A percentile compares a stretch with the other conserved stretches of the same genome.
Evolutionary conservation across 30 jellyfish, hydroid and myxozoan species (phyloP).

Genomic region (Cassiopea xamachana): DNA sequence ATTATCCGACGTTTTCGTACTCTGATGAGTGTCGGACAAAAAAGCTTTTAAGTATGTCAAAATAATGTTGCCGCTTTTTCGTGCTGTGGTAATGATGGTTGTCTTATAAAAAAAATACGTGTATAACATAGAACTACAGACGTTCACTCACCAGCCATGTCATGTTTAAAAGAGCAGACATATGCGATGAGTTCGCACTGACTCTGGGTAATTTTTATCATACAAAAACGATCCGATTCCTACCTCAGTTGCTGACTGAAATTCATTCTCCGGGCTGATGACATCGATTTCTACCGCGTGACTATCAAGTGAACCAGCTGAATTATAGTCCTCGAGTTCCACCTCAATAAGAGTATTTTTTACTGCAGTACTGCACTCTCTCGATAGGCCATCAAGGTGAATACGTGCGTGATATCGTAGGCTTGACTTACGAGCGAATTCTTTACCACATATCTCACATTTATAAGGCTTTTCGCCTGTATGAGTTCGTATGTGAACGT

Average conservation of each 20-base stretch:
- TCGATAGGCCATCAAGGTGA: slow-evolving; percentile 60
- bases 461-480: slow-evolving; percentile 94
- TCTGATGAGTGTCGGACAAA: too few relatives aligned
- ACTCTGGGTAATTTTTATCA: too few relatives aligned
- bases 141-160: too few relatives aligned
- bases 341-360: slow-evolving; percentile 29
- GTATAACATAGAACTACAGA: too few relatives aligned
- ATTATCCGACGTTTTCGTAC: too few relatives aligned
- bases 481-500: slow-evolving; percentile 93
- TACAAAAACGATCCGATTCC: background rate
- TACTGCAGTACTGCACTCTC: background rate
- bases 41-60: too few relatives aligned
- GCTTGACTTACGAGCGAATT: slow-evolving; percentile 89
- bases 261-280: slow-evolving; percentile 24
- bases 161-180: too few relatives aligned
- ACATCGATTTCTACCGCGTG: slow-evolving; percentile 49
- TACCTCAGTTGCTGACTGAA: slow-evolving; percentile 10
- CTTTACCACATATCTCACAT: slow-evolving; percentile 84
- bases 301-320: slow-evolving; percentile 60
- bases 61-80: too few relatives aligned
- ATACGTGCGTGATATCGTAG: slow-evolving; percentile 85
- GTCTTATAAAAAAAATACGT: too few relatives aligned
- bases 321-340: slow-evolving; percentile 56
- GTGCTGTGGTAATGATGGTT: too few relatives aligned
- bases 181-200: too few relatives aligned